Evolutionary conservation across 2,113 vertebrate species (phyloP).

Genomic region (Machaerirhynchus nigripectus): DNA sequence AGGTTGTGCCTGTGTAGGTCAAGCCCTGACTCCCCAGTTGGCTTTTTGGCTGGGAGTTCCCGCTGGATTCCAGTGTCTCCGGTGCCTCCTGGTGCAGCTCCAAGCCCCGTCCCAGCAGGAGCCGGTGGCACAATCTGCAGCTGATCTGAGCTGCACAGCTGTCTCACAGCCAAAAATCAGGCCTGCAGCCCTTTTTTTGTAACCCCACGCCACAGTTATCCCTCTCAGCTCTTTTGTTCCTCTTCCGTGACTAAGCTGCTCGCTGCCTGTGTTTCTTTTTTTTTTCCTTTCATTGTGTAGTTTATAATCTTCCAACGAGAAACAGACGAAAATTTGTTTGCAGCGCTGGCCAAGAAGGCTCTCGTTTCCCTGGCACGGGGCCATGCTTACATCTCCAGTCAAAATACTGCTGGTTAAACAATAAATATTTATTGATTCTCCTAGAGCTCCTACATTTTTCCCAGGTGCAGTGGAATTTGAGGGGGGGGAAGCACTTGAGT

Average conservation of each 20-base stretch:
- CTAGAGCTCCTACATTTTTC: slow-evolving; percentile 47
- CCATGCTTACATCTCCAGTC: slow-evolving; percentile 70
- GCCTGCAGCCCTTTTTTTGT: not conserved
- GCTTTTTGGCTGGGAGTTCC: not conserved
- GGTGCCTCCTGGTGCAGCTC: not conserved
- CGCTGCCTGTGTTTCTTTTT: not conserved
- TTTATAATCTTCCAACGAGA: slow-evolving; percentile 48
- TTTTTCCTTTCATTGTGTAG: not conserved
- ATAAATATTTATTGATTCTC: slow-evolving; percentile 76
- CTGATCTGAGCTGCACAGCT: not conserved
- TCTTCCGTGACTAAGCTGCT: slow-evolving; percentile 38
- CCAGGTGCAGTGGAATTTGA: slow-evolving; percentile 57
- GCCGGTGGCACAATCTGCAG: not conserved
- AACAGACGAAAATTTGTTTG: slow-evolving; percentile 39
- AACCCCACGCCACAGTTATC: not conserved
- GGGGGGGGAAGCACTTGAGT: not conserved
- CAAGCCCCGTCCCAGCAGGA: not conserved
- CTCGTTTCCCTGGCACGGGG: slow-evolving; percentile 16
- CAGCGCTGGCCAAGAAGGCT: slow-evolving; percentile 38
- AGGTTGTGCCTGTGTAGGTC: rapidly evolving
- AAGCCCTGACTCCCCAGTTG: not conserved
- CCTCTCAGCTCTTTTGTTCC: slow-evolving; percentile 33
- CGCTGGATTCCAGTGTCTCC: not conserved
- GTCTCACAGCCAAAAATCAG: not conserved
- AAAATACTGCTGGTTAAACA: slow-evolving; percentile 65